Conservation (phyloP, 1,140 invertebrate genomes). For the Aricia agestis region DNA sequence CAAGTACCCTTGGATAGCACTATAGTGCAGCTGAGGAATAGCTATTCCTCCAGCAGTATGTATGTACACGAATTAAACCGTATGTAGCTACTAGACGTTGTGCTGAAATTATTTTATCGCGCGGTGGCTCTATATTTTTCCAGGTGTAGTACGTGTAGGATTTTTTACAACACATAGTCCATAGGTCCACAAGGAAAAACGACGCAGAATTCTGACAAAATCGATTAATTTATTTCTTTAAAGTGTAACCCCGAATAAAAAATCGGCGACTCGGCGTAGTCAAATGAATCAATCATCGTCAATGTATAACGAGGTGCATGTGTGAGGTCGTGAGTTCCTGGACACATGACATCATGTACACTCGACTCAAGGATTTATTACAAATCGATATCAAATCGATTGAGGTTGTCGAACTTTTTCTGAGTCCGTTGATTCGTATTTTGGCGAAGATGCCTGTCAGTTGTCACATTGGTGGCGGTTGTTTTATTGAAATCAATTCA, state of each 20-base stretch:
- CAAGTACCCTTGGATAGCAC: too few relatives aligned
- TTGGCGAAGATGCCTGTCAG: too few relatives aligned
- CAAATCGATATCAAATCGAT: background rate
- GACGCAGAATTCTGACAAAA: background rate
- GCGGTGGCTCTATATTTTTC: too few relatives aligned
- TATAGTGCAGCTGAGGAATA: too few relatives aligned
- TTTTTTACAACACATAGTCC: too few relatives aligned
- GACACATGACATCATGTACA: constrained; percentile 6
- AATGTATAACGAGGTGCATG: background rate
- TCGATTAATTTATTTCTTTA: background rate
- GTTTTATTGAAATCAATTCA: too few relatives aligned
- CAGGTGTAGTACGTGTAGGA: too few relatives aligned
- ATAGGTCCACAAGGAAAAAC: background rate
- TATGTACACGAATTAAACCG: too few relatives aligned
- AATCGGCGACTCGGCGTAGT: background rate
- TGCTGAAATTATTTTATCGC: too few relatives aligned
- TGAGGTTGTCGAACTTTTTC: constrained; percentile 4
- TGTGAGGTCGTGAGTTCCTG: background rate
- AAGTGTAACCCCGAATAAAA: background rate
- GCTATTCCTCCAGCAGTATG: too few relatives aligned
- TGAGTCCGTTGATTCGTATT: background rate
- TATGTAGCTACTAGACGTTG: too few relatives aligned
- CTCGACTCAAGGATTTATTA: background rate
- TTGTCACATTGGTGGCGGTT: too few relatives aligned
- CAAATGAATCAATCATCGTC: constrained; percentile 5